A percentile compares a stretch with the other conserved stretches of the same genome.
Evolutionary conservation across 2,113 vertebrate species (phyloP).

Genomic region (Oophaga pumilio): DNA sequence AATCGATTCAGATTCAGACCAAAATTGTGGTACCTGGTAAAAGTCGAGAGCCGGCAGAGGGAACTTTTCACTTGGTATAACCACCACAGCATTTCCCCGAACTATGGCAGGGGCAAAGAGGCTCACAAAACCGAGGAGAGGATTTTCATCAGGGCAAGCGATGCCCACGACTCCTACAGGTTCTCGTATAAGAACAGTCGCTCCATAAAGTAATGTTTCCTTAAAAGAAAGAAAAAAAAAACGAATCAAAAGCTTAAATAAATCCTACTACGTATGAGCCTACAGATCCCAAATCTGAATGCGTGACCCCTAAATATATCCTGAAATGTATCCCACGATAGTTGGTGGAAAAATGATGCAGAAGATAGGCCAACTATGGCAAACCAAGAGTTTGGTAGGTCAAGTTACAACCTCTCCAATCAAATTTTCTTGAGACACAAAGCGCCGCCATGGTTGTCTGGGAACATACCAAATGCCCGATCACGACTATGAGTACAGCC

Average conservation of each 20-base stretch:
- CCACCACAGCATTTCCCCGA: constrained; percentile 78
- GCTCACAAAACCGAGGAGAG: constrained; percentile 83
- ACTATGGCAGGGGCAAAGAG: constrained; percentile 79
- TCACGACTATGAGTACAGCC: background rate
- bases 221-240: constrained; percentile 57
- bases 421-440: too few species aligned
- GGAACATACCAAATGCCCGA: too few species aligned
- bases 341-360: background rate
- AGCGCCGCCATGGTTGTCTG: too few species aligned
- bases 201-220: constrained; percentile 77
- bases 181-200: constrained; percentile 76
- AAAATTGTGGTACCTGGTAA: constrained; percentile 72
- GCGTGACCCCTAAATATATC: background rate
- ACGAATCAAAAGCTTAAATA: background rate
- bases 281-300: background rate
- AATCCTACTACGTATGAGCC: background rate
- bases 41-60: constrained; percentile 80
- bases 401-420: too few species aligned
- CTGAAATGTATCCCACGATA: background rate
- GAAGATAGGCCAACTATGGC: too few species aligned
- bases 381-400: too few species aligned
- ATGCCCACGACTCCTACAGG: constrained; percentile 83
- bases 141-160: constrained; percentile 76
- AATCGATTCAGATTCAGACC: background rate
- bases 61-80: constrained; percentile 79